Percentiles rank a stretch among this genome's conserved stretches.
phyloP scores from a whole-genome alignment of 2,797 vertebrate genomes.

The Taenioides sp. region DNA sequence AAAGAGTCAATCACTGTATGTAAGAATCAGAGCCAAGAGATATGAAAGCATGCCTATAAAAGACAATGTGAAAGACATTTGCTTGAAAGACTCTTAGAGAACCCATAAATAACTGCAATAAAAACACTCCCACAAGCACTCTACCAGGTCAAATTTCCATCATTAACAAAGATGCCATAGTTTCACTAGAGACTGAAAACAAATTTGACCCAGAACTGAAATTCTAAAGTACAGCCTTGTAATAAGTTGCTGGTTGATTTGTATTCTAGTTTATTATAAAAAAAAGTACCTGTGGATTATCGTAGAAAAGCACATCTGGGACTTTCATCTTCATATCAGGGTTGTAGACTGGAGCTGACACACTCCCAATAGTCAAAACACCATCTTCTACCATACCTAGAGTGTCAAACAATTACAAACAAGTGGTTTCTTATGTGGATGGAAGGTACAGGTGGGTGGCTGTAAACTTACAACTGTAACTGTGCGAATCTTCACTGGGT shows the following conservation, averaged over 20 bases:
- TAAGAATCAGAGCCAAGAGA: too few relatives aligned
- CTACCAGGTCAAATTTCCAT: not conserved
- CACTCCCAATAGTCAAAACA: constrained; percentile 85
- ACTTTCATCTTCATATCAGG: constrained; percentile 90
- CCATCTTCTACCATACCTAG: constrained; percentile 84
- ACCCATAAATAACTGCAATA: not conserved
- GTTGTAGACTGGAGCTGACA: constrained; percentile 81
- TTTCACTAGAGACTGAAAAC: not conserved
- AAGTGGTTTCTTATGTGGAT: not conserved
- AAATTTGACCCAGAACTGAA: not conserved
- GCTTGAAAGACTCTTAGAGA: too few relatives aligned
- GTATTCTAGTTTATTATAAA: not conserved
- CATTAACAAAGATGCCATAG: not conserved
- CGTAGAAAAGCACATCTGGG: constrained; percentile 95
- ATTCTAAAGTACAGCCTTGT: not conserved
- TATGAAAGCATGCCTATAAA: too few relatives aligned
- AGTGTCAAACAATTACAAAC: constrained; percentile 4
- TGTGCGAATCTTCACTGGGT: constrained; percentile 49
- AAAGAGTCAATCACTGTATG: too few relatives aligned
- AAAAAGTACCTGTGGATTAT: constrained; percentile 87
- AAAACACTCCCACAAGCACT: not conserved
- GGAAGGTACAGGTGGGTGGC: not conserved
- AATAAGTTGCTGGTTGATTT: not conserved
- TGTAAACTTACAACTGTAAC: constrained; percentile 82
- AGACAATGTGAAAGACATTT: too few relatives aligned